phyloP scores from a whole-genome alignment of 2,888 invertebrate genomes.

The Nineta flava region DNA sequence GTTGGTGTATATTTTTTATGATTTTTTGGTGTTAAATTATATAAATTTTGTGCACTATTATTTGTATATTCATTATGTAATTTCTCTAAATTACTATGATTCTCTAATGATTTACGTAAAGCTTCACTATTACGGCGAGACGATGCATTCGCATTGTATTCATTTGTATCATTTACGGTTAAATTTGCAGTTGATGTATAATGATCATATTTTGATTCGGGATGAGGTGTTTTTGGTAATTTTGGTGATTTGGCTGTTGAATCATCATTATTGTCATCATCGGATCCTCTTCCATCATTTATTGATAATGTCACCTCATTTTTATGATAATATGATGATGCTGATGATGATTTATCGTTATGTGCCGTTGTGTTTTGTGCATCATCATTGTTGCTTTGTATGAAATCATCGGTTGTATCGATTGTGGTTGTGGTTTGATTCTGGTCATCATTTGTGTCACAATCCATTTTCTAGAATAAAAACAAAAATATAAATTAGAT shows the following conservation, averaged over 20 bases:
- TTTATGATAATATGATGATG: conserved; percentile 25
- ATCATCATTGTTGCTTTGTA: not conserved
- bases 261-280: too few species aligned
- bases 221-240: conserved; percentile 12
- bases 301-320: conserved; percentile 28
- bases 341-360: not conserved
- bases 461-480: not conserved
- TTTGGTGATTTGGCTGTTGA: conserved; percentile 10
- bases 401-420: not conserved
- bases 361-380: too few species aligned
- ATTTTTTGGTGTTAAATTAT: conserved; percentile 15
- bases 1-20: conserved; percentile 15
- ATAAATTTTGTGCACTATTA: conserved; percentile 24
- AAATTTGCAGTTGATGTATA: conserved; percentile 26
- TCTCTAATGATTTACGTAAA: conserved; percentile 16
- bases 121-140: not conserved
- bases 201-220: conserved; percentile 23
- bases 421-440: not conserved
- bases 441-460: not conserved
- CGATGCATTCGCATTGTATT: conserved; percentile 9
- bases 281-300: conserved; percentile 21
- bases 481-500: not conserved
- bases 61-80: conserved; percentile 20
- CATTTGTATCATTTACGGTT: conserved; percentile 24
- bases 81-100: conserved; percentile 24